Evolutionary conservation across 92 coral and sea anemone genomes (phyloP), one percentile per base, ranked within the genome.

Genomic region (Galaxea fascicularis): DNA sequence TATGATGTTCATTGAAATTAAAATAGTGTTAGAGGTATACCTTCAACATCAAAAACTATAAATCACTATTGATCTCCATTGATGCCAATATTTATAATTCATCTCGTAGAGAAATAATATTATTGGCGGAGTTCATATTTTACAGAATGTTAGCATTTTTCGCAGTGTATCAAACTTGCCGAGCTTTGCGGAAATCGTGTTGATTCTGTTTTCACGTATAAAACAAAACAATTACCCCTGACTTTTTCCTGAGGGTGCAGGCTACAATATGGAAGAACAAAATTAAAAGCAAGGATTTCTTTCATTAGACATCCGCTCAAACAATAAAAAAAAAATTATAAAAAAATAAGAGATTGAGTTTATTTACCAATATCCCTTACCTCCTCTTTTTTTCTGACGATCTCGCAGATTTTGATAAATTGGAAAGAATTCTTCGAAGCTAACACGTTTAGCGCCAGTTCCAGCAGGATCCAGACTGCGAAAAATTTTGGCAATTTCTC

Each of bases 401-500:
- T 96, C 98, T 78, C 91, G 91, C 79, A 88, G 87, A 67, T 91
- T 90, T 79, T 96, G 98, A 71, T 82, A 92, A 75, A 96, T 79
- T 14, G 99, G 99, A 71, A 86, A 89, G 72, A 97, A 97, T 77
- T 91, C 94, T 47, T 93, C 96, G 75, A 97, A 94, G 86, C 93
- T 89, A 25, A 97, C 92, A 63, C 99, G 91, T 52, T 87, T 91
- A 0, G 60, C 62, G 26, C 90, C 90, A 29, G 87, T 67, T 27
- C 92, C 88, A 65, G 78, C 67, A 16, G 90, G 77, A 79, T 94
- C 98, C n/a, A 93, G 89, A 28, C 87, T 82, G 44, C 90, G 88
- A 65, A 87, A 83, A 44, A 97, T 90, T 86, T 95, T 97, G 21
- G 80, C 76, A 47, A 97, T 78, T 88, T 97, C 98, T 66, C 87